Percentiles rank a stretch among this genome's conserved stretches.
These are phyloP conservation scores for Papilio elwesi DNA, from an alignment of 2,888 invertebrate genomes.

Conservation along the genomic window DNA sequence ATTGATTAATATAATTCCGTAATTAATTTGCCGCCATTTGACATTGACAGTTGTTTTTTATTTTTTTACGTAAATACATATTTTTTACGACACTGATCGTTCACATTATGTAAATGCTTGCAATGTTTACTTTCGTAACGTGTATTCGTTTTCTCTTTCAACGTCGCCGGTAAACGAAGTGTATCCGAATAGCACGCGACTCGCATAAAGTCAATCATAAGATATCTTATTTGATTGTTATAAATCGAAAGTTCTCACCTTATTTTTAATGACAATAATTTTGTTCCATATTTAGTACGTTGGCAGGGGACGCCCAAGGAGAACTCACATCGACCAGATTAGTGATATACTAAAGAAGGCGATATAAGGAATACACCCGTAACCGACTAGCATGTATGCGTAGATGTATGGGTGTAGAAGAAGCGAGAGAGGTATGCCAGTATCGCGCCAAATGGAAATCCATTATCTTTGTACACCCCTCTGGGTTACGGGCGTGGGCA, in stretches of 20 bases:
- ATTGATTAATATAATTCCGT: not conserved
- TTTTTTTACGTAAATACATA: conserved; percentile 38
- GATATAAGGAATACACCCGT: no score
- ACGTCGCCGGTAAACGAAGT: conserved; percentile 54
- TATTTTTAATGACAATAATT: not conserved
- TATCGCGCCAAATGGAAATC: no score
- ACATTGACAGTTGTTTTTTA: conserved; percentile 19
- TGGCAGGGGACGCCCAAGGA: no score
- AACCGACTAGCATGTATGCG: no score
- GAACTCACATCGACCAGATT: no score
- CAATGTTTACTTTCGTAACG: conserved; percentile 44
- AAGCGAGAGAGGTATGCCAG: no score
- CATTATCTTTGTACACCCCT: no score
- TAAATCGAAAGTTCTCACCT: not conserved
- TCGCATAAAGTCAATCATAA: conserved; percentile 51
- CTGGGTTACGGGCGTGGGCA: no score
- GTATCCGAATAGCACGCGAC: conserved; percentile 58
- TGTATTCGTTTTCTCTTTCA: conserved; percentile 63
- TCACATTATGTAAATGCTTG: conserved; percentile 47
- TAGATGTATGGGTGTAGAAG: no score
- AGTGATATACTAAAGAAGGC: no score
- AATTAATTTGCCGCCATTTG: not conserved
- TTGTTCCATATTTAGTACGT: no score
- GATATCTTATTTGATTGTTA: conserved; percentile 42
- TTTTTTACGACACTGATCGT: conserved; percentile 42